These are phyloP conservation scores for Eunapius fragilis DNA, from an alignment of 37 sponge, comb jelly and placozoan genomes.

Conservation along the genomic window DNA sequence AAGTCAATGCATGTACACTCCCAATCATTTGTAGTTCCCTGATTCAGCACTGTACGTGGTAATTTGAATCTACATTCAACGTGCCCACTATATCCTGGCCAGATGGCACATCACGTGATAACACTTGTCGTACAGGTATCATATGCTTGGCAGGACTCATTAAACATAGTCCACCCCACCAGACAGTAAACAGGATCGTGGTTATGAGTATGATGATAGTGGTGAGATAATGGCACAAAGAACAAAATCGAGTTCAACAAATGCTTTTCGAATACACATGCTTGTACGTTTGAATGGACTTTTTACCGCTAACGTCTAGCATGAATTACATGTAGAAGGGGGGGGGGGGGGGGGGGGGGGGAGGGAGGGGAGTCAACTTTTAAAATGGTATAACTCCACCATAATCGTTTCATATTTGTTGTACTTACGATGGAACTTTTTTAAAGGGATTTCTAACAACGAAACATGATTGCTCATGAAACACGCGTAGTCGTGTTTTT, in stretches of 20 bases:
- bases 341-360: too few relatives aligned
- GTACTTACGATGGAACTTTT: background rate
- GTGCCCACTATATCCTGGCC: background rate
- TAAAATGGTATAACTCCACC: background rate
- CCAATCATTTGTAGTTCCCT: background rate
- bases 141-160: background rate
- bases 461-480: background rate
- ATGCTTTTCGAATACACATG: background rate
- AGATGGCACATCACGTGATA: background rate
- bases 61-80: background rate
- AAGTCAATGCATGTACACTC: background rate
- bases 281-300: background rate
- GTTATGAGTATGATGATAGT: background rate
- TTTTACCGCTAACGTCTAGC: background rate
- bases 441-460: background rate
- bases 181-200: background rate
- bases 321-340: background rate
- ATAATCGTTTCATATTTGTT: background rate
- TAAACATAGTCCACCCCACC: background rate
- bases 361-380: background rate
- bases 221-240: background rate
- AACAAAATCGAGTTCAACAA: background rate
- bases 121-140: background rate
- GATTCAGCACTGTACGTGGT: background rate
- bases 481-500: background rate